phyloP scores from a whole-genome alignment of 1,140 invertebrate species.

The Hyphantria cunea region DNA sequence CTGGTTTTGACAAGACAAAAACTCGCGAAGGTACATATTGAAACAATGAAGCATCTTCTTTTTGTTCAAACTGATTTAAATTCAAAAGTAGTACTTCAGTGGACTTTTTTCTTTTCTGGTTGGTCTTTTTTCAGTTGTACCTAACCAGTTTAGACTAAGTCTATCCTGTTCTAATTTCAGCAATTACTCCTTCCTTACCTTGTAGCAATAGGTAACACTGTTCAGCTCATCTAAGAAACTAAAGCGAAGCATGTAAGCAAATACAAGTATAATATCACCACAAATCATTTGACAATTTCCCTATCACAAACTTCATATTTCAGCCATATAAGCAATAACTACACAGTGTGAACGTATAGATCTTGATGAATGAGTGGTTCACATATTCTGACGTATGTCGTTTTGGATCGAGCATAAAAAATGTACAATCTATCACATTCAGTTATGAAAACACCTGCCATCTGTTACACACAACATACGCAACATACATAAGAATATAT shows the following conservation, averaged over 20 bases:
- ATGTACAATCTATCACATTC: background rate
- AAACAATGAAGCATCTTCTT: slow-evolving; percentile 3
- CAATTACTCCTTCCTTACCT: too few relatives aligned
- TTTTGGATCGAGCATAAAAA: background rate
- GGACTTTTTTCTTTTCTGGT: too few relatives aligned
- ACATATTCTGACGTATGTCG: background rate
- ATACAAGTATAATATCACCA: too few relatives aligned
- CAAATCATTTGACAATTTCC: too few relatives aligned
- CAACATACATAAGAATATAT: too few relatives aligned
- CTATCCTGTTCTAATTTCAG: too few relatives aligned
- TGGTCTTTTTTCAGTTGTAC: too few relatives aligned
- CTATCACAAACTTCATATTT: background rate
- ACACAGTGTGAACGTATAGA: background rate
- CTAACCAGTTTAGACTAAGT: too few relatives aligned
- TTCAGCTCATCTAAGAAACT: too few relatives aligned
- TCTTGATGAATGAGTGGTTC: slow-evolving; percentile 17
- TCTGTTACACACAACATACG: background rate
- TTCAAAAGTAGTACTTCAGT: background rate
- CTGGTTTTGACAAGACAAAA: slow-evolving; percentile 11
- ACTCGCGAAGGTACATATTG: background rate
- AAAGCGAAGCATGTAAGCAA: too few relatives aligned
- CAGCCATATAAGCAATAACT: background rate
- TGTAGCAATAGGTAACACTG: too few relatives aligned
- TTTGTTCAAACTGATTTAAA: slow-evolving; percentile 12
- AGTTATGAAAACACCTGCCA: background rate